A percentile compares a stretch with the other conserved stretches of the same genome.
phyloP scores from a whole-genome alignment of 1,140 invertebrate species.

The Drosophila sulfurigaster region DNA sequence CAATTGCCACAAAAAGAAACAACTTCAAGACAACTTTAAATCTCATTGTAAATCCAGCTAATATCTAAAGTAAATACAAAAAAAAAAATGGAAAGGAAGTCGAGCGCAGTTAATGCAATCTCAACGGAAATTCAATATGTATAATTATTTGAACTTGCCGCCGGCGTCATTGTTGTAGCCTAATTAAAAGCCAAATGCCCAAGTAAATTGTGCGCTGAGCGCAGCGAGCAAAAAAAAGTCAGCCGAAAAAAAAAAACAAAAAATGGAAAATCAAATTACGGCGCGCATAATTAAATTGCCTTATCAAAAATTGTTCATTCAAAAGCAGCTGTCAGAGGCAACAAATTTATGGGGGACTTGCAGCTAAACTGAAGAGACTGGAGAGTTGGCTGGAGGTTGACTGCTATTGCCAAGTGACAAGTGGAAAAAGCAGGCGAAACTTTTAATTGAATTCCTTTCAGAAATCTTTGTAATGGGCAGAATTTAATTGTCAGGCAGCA shows the following conservation, averaged over 20 bases:
- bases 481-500: conserved; percentile 73
- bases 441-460: conserved; percentile 82
- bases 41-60: neutral
- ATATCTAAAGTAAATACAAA: neutral
- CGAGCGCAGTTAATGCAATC: conserved; percentile 31
- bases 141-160: conserved; percentile 47
- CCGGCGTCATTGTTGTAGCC: conserved; percentile 58
- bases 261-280: conserved; percentile 72
- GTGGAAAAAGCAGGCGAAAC: conserved; percentile 38
- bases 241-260: conserved; percentile 47
- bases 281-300: conserved; percentile 78
- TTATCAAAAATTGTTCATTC: conserved; percentile 77
- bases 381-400: no score
- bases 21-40: neutral
- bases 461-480: conserved; percentile 71
- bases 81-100: conserved; percentile 8
- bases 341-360: conserved; percentile 46
- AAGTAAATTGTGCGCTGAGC: conserved; percentile 38
- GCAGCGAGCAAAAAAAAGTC: conserved; percentile 40
- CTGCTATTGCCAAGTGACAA: conserved; percentile 5
- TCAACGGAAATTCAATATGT: conserved; percentile 50
- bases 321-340: conserved; percentile 56
- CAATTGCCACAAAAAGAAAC: neutral
- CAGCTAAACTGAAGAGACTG: conserved; percentile 34
- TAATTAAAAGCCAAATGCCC: conserved; percentile 64